Conservation (phyloP, 35 echinoderm and acorn worm species). For the Acanthaster planci region DNA sequence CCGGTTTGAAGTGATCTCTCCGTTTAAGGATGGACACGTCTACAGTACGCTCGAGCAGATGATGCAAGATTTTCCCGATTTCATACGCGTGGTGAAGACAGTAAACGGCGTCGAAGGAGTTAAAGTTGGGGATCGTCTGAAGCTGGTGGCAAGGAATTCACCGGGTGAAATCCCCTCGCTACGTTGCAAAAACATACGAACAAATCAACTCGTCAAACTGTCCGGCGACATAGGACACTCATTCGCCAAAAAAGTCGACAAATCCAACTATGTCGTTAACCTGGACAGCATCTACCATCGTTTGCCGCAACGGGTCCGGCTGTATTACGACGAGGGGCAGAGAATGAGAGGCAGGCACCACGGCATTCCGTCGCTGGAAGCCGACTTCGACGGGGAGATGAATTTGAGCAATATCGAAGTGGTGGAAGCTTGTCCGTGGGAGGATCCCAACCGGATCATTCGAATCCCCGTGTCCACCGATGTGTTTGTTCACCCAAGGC, state of each 20-base stretch:
- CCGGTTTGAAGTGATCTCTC: neutral
- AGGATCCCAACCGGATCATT: neutral
- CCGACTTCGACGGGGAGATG: neutral
- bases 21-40: constrained; percentile 1
- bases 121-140: neutral
- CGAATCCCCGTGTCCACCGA: neutral
- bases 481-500: neutral
- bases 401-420: constrained; percentile 13
- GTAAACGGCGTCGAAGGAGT: neutral
- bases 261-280: neutral
- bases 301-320: neutral
- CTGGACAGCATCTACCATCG: neutral
- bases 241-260: constrained; percentile 8
- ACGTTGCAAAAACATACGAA: neutral
- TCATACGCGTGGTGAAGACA: neutral
- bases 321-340: neutral
- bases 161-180: neutral
- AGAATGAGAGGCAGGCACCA: neutral
- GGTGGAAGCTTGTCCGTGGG: constrained; percentile 6
- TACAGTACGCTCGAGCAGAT: neutral
- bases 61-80: neutral
- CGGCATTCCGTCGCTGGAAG: neutral
- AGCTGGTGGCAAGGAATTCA: neutral
- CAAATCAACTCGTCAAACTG: neutral
- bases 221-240: neutral